phyloP scores from a whole-genome alignment of 2,888 invertebrate species.

The Myopa testacea region DNA sequence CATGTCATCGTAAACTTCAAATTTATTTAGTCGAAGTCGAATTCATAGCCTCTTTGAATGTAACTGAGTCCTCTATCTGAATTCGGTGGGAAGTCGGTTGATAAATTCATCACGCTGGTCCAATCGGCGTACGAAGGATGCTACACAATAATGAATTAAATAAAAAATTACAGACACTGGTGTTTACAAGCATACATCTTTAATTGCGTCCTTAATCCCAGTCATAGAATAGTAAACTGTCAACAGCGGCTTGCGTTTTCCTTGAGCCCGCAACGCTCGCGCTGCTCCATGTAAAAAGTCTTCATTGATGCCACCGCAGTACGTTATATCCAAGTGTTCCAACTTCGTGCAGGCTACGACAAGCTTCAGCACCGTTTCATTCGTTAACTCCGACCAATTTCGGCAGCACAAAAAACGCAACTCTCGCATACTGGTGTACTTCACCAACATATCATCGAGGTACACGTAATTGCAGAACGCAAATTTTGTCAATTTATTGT shows the following conservation, averaged over 20 bases:
- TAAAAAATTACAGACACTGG: neutral
- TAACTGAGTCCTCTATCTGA: slow-evolving; percentile 60
- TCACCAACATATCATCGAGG: slow-evolving; percentile 42
- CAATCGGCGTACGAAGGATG: slow-evolving; percentile 51
- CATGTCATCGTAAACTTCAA: neutral
- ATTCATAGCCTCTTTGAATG: slow-evolving; percentile 60
- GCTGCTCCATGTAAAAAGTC: slow-evolving; percentile 50
- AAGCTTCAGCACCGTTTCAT: slow-evolving; percentile 54
- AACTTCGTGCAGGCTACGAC: slow-evolving; percentile 54
- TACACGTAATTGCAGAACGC: slow-evolving; percentile 59
- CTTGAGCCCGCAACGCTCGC: slow-evolving; percentile 47
- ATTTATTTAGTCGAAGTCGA: slow-evolving; percentile 55
- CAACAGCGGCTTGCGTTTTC: slow-evolving; percentile 46
- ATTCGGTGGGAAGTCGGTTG: slow-evolving; percentile 55
- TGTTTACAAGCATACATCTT: slow-evolving; percentile 47
- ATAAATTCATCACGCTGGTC: slow-evolving; percentile 53
- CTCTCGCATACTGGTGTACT: slow-evolving; percentile 27
- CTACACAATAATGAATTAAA: slow-evolving; percentile 44
- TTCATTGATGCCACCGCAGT: slow-evolving; percentile 54
- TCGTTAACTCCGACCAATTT: slow-evolving; percentile 54
- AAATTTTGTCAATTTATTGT: slow-evolving; percentile 52
- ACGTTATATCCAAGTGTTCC: slow-evolving; percentile 59
- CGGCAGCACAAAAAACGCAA: slow-evolving; percentile 52
- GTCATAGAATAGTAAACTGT: slow-evolving; percentile 55
- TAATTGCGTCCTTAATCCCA: slow-evolving; percentile 57